Evolutionary conservation across 1,140 invertebrate genomes (phyloP), one percentile per base, ranked within the genome.

Genomic region (Cydia strobilella): DNA sequence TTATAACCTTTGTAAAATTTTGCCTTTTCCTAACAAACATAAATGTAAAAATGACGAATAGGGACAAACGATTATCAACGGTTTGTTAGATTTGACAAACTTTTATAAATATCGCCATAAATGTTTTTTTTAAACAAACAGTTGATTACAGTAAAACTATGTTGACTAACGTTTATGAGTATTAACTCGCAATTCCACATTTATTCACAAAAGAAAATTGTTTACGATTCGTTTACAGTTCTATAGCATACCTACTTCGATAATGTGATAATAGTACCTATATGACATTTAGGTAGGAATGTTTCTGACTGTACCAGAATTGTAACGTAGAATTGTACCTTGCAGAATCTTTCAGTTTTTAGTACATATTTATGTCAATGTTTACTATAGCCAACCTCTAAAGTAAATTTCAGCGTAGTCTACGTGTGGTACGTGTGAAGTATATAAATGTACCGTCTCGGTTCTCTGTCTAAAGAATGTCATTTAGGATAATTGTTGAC

Each of bases 391-490:
- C 51, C 15, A 48, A 13, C 51, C 5, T 54, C 51, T 6, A 6
- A 54, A 54, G 20, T 54, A 13, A 54, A 31, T n/a, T 35, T 66
- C 63, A 12, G 25, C 2, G 10, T 15, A 13, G 0, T 31, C 18
- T 31, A 31, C 31, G 31, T 31, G 5, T 31, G 31, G 25, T n/a
- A 65, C 18, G 12, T 42, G 27, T 20, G 73, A 80, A 82, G 76
- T 79, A 73, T 77, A 77, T 74, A 79, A 82, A 84, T 79, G 76
- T 80, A 77, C 75, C 76, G 78, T 79, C 76, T 75, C 25, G 45
- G 72, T 65, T 73, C 73, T 75, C 54, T 42, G 54, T 48, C 45
- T 81, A 79, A 79, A 74, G 77, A 80, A 84, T 82, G 75, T 66
- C 78, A 15, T 78, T 48, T 76, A 74, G 73, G 72, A 80, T 75